Percentiles rank a stretch among this genome's conserved stretches.
These are phyloP conservation scores for Noctua janthe DNA, from an alignment of 2,888 invertebrate species.

Conservation along the genomic window DNA sequence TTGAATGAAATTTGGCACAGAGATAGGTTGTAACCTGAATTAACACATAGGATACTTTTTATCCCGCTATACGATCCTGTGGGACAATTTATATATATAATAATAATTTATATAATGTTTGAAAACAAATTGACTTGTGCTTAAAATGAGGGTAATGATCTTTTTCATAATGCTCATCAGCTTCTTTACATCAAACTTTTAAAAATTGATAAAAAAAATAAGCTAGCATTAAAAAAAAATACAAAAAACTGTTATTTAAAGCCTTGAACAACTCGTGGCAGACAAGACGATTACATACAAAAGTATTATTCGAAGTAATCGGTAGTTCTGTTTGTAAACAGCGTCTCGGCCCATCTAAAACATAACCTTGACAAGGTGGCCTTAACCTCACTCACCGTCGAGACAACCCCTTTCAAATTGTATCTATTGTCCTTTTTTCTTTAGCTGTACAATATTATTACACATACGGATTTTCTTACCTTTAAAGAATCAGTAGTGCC, in stretches of 20 bases:
- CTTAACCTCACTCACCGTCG: conserved; percentile 14
- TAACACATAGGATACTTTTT: no score
- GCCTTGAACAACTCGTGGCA: not conserved
- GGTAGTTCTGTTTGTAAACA: conserved; percentile 4
- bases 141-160: not conserved
- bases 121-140: not conserved
- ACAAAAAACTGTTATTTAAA: not conserved
- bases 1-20: no score
- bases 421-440: not conserved
- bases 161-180: not conserved
- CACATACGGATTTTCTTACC: not conserved
- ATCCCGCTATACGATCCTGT: no score
- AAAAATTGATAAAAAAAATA: not conserved
- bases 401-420: conserved; percentile 8
- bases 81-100: no score
- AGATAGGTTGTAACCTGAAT: no score
- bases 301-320: not conserved
- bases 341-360: not conserved
- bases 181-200: no score
- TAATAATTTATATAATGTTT: no score
- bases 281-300: not conserved
- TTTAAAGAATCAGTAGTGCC: not conserved
- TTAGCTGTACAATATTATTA: not conserved
- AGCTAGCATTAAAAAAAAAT: not conserved
- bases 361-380: conserved; percentile 13